Evolutionary conservation across 35 echinoderm and acorn worm genomes (phyloP).

Genomic region (Hemicentrotus pulcherrimus): DNA sequence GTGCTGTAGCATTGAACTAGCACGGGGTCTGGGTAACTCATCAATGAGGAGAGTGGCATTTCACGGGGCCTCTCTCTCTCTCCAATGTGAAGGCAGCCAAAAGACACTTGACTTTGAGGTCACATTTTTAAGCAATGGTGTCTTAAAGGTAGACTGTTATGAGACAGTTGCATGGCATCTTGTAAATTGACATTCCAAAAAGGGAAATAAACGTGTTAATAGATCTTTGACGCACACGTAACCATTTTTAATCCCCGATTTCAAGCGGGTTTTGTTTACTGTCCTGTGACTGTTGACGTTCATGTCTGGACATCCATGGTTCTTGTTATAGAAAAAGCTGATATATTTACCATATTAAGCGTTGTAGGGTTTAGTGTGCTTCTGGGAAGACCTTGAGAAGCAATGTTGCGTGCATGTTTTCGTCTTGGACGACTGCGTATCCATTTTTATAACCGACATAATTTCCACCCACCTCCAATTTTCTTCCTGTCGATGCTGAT

Average conservation of each 20-base stretch:
- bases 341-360: neutral
- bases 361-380: neutral
- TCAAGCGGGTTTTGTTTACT: neutral
- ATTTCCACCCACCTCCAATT: neutral
- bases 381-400: neutral
- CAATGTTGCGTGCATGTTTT: too few species aligned
- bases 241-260: neutral
- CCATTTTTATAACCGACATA: neutral
- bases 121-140: slow-evolving; percentile 10
- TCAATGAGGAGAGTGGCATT: slow-evolving; percentile 4
- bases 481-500: neutral
- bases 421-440: neutral
- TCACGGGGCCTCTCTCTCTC: neutral
- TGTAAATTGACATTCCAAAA: neutral
- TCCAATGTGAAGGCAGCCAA: neutral
- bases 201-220: neutral
- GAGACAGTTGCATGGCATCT: neutral
- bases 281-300: neutral
- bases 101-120: slow-evolving; percentile 34
- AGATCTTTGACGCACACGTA: neutral
- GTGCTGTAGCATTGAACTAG: neutral
- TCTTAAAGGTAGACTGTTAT: neutral
- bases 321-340: neutral
- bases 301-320: neutral
- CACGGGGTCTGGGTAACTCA: neutral